Evolutionary conservation across 2,797 vertebrate species (phyloP).

Genomic region (Pampus argenteus): DNA sequence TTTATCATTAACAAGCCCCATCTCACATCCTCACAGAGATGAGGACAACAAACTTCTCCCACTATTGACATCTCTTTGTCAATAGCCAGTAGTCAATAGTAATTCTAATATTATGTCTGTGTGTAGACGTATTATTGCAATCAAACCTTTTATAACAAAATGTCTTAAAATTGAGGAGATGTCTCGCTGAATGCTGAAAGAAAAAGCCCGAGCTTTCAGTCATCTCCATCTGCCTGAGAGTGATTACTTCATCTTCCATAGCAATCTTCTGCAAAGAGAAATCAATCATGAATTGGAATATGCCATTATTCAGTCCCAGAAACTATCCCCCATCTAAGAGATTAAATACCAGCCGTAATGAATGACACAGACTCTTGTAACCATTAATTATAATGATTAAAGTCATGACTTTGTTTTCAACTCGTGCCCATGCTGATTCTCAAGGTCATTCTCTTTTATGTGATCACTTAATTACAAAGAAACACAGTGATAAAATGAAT

Average conservation of each 20-base stretch:
- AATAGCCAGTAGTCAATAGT: too few species aligned
- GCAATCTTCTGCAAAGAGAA: conserved; percentile 47
- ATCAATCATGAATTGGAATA: conserved; percentile 71
- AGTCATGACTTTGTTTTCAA: conserved; percentile 72
- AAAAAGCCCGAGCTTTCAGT: conserved; percentile 29
- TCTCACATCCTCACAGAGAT: conserved; percentile 17
- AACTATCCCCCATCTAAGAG: conserved; percentile 62
- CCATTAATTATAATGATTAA: conserved; percentile 75
- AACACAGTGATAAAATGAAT: conserved; percentile 17
- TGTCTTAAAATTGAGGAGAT: conserved; percentile 5
- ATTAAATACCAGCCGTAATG: conserved; percentile 76
- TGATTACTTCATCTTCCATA: conserved; percentile 66
- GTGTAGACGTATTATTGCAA: conserved; percentile 37
- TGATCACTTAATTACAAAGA: conserved; percentile 40
- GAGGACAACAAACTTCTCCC: conserved; percentile 29
- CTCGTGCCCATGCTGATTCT: conserved; percentile 40
- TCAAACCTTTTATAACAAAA: conserved; percentile 30
- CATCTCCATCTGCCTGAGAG: conserved; percentile 45
- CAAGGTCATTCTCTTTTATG: conserved; percentile 64
- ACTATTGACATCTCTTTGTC: conserved; percentile 26
- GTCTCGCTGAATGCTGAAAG: conserved; percentile 30
- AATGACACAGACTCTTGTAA: conserved; percentile 63
- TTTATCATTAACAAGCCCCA: conserved; percentile 44
- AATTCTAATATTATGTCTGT: conserved; percentile 17
- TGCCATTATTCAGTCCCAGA: conserved; percentile 65